Conservation (phyloP, 2,797 vertebrate genomes). For the Enteromius trimaculatus region DNA sequence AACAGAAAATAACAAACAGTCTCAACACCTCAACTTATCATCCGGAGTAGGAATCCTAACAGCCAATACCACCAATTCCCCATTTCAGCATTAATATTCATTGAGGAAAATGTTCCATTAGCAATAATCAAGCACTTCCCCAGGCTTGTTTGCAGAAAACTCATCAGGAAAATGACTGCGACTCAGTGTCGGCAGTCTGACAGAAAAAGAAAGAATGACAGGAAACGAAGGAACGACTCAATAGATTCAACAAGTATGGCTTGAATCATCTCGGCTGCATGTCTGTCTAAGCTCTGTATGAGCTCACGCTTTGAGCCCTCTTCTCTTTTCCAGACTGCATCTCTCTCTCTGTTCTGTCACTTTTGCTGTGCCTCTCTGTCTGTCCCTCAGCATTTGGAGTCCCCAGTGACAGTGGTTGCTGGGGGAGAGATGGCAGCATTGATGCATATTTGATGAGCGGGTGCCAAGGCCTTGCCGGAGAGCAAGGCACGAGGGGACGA, state of each 20-base stretch:
- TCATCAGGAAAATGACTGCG: conserved; percentile 50
- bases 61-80: conserved; percentile 62
- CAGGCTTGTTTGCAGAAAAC: conserved; percentile 61
- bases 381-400: conserved; percentile 51
- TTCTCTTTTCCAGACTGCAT: conserved; percentile 10
- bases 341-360: conserved; percentile 27
- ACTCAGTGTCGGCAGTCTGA: conserved; percentile 40
- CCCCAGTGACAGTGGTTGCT: conserved; percentile 57
- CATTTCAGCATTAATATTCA: conserved; percentile 64
- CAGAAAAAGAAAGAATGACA: conserved; percentile 23
- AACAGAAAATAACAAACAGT: conserved; percentile 40
- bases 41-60: conserved; percentile 47
- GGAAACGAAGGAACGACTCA: conserved; percentile 33
- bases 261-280: conserved; percentile 10
- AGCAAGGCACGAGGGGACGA: conserved; percentile 62
- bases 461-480: conserved; percentile 59
- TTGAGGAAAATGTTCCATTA: conserved; percentile 64
- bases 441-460: conserved; percentile 69
- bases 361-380: conserved; percentile 44
- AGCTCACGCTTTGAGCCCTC: conserved; percentile 28
- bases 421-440: conserved; percentile 55
- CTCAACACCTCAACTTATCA: conserved; percentile 39
- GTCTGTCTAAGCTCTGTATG: background rate
- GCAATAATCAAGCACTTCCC: conserved; percentile 63
- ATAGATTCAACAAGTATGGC: conserved; percentile 39